Evolutionary conservation across 2,888 invertebrate species (phyloP), one percentile per base, ranked within the genome.

Genomic region (Xestia xanthographa): DNA sequence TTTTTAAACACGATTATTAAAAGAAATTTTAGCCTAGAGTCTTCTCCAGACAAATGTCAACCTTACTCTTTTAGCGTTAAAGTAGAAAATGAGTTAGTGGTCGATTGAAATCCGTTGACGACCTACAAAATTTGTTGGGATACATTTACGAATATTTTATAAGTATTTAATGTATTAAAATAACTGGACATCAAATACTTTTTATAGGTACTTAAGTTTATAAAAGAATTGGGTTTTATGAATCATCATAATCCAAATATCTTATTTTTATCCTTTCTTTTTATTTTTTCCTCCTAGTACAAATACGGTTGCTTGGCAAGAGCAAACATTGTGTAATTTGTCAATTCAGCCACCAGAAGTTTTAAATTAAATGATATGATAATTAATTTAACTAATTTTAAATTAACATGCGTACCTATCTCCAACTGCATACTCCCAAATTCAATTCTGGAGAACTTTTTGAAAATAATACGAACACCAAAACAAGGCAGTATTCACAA

Each of bases 1-100:
- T 89, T 91, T 89, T 90, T 87, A 86, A 91, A 89, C 89, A 77
- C 80, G 86, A 86, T 84, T 90, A 87, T 87, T 89, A 90, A 91
- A 91, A 90, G 73, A 88, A 80, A 72, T 76, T 83, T 78, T 73
- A 74, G 79, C 77, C 80, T 72, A 75, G 73, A 58, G 63, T 73
- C 50, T 62, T 45, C 48, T 63, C 17, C 87, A 79, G 56, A 66
- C 66, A 60, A 90, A 84, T 82, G 34, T 88, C 72, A 71, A 90
- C 87, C 82, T 73, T 88, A 77, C 56, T 0, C 0, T 5, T 4
- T 8, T 11, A 0, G 9, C 5, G 0, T 6, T 68, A 79, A 75
- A 72, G 76, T 70, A 41, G n/a, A 38, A 70, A 72, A 58, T 77
- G 4, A 48, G 11, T 62, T 66, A 22, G 26, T 41, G 11, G 56